Evolutionary conservation across 2,888 invertebrate species (phyloP).

Genomic region (Eupithecia vulgata): DNA sequence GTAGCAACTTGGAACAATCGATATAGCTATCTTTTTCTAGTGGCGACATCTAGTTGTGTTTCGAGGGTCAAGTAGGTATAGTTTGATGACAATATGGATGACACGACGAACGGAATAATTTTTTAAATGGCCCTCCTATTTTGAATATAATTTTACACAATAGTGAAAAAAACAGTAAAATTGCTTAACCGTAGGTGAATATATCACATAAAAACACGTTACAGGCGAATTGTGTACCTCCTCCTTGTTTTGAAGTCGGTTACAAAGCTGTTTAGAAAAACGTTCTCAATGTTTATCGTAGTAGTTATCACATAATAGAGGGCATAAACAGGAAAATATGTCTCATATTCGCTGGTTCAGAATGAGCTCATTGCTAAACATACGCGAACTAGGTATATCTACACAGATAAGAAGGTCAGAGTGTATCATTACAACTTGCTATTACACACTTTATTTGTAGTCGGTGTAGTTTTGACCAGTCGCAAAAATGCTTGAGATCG

Average conservation of each 20-base stretch:
- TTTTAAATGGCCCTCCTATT: too few relatives aligned
- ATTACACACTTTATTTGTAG: conserved; percentile 26
- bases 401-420: conserved; percentile 57
- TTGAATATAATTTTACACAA: too few relatives aligned
- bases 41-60: too few relatives aligned
- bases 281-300: neutral
- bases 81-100: too few relatives aligned
- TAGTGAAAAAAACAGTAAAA: too few relatives aligned
- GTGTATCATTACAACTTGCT: conserved; percentile 49
- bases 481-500: conserved; percentile 53
- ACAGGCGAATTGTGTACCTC: neutral
- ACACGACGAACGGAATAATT: too few relatives aligned
- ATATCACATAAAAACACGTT: too few relatives aligned
- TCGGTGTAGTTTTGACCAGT: conserved; percentile 44
- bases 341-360: conserved; percentile 38
- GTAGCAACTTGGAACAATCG: too few relatives aligned
- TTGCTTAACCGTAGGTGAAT: too few relatives aligned
- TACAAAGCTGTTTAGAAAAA: neutral
- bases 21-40: too few relatives aligned
- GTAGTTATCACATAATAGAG: conserved; percentile 1
- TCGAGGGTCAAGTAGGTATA: too few relatives aligned
- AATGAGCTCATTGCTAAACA: conserved; percentile 45
- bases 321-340: conserved; percentile 26
- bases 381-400: conserved; percentile 28
- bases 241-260: neutral